phyloP scores from a whole-genome alignment of 2,888 invertebrate species.

The Dicyrtomina minuta region DNA sequence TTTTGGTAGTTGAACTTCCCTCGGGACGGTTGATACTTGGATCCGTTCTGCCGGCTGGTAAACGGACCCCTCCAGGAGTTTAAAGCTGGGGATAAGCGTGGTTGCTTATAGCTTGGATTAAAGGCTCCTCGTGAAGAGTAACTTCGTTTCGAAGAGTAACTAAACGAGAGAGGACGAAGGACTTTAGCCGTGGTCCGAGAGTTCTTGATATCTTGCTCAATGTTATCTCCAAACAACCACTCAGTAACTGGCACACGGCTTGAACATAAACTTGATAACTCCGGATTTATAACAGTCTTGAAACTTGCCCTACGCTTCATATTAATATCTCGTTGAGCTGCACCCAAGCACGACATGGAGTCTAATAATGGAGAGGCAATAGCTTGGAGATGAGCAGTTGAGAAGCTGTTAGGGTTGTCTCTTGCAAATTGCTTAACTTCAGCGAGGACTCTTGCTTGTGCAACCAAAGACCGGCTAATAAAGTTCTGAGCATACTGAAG shows the following conservation, averaged over 20 bases:
- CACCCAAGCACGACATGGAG: not conserved
- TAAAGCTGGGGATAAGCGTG: too few relatives aligned
- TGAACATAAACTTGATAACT: not conserved
- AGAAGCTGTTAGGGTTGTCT: too few relatives aligned
- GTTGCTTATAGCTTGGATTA: too few relatives aligned
- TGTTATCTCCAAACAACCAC: slow-evolving; percentile 5
- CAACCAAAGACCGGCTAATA: not conserved
- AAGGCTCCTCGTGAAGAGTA: too few relatives aligned
- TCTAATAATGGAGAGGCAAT: not conserved
- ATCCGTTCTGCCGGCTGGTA: not conserved
- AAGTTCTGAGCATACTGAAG: too few relatives aligned
- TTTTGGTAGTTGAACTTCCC: too few relatives aligned
- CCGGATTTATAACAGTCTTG: not conserved
- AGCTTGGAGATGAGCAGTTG: not conserved
- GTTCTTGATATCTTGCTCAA: not conserved
- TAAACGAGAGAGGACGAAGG: too few relatives aligned
- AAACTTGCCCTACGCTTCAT: not conserved
- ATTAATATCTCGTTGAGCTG: not conserved
- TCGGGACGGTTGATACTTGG: not conserved
- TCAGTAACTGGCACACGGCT: not conserved
- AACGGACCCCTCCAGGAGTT: not conserved
- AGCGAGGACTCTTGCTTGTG: not conserved
- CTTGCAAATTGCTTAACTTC: not conserved
- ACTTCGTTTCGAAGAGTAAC: too few relatives aligned
- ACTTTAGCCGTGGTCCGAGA: not conserved